A percentile compares a stretch with the other conserved stretches of the same genome.
Conservation (phyloP, 1,140 invertebrate genomes). For the Trinorchestia longiramus region DNA sequence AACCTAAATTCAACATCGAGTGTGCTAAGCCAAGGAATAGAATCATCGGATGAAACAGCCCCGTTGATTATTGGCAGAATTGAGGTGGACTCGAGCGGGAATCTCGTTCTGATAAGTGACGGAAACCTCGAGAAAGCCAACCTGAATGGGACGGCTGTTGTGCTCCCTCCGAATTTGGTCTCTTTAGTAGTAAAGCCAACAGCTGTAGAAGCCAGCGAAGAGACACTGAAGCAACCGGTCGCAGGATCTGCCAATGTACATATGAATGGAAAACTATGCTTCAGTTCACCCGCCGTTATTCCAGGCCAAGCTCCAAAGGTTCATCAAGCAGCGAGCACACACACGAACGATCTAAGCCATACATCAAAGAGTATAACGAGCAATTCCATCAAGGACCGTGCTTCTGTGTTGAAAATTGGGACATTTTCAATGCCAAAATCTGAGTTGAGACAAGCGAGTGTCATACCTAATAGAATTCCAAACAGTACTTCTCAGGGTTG, state of each 20-base stretch:
- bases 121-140: neutral
- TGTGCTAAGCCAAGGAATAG: neutral
- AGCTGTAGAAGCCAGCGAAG: neutral
- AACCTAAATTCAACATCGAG: neutral
- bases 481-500: neutral
- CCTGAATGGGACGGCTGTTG: constrained; percentile 24
- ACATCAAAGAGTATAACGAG: neutral
- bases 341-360: neutral
- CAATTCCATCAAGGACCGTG: neutral
- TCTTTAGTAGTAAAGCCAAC: neutral
- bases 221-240: neutral
- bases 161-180: neutral
- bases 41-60: neutral
- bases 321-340: neutral
- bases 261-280: neutral
- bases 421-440: neutral
- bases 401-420: neutral
- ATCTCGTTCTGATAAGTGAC: constrained; percentile 8
- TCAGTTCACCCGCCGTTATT: neutral
- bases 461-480: neutral
- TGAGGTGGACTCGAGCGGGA: neutral
- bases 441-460: neutral
- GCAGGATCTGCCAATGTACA: neutral
- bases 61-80: constrained; percentile 16
- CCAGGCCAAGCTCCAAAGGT: neutral